Evolutionary conservation across 1,140 invertebrate species (phyloP).

Genomic region (Hylaeus anthracinus): DNA sequence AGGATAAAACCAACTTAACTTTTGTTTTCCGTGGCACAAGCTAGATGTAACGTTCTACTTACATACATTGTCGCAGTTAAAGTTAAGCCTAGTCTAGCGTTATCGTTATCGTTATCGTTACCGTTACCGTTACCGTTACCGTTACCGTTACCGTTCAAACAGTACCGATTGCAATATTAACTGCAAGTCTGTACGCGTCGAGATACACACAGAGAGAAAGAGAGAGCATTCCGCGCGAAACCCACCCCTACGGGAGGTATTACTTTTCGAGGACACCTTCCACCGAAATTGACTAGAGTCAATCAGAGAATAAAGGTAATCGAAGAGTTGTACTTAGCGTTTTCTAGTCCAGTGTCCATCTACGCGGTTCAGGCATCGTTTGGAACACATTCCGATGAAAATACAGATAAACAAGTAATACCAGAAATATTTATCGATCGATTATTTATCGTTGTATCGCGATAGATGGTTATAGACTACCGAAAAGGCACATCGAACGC

Average conservation of each 20-base stretch:
- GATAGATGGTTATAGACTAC: background rate
- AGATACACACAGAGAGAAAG: background rate
- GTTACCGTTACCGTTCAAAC: slow-evolving; percentile 2
- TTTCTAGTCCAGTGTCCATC: background rate
- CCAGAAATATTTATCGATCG: background rate
- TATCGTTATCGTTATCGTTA: slow-evolving; percentile 31
- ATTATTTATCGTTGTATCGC: background rate
- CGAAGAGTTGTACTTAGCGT: background rate
- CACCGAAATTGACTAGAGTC: slow-evolving; percentile 33
- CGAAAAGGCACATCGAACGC: background rate
- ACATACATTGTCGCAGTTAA: slow-evolving; percentile 22
- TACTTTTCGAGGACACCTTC: slow-evolving; percentile 41
- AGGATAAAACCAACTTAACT: slow-evolving; percentile 7
- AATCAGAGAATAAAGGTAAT: too few relatives aligned
- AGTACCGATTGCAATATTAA: slow-evolving; percentile 11
- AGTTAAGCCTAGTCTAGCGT: slow-evolving; percentile 13
- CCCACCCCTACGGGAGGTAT: background rate
- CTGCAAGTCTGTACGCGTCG: background rate
- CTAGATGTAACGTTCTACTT: slow-evolving; percentile 36
- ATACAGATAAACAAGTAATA: too few relatives aligned
- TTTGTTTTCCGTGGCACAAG: slow-evolving; percentile 38
- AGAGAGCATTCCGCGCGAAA: background rate
- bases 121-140: slow-evolving; percentile 3
- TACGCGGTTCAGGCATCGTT: too few relatives aligned
- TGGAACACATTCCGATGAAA: too few relatives aligned